Base-by-base conservation (phyloP, 2,113 vertebrate species). In the Scartelaos histophorus region DNA sequence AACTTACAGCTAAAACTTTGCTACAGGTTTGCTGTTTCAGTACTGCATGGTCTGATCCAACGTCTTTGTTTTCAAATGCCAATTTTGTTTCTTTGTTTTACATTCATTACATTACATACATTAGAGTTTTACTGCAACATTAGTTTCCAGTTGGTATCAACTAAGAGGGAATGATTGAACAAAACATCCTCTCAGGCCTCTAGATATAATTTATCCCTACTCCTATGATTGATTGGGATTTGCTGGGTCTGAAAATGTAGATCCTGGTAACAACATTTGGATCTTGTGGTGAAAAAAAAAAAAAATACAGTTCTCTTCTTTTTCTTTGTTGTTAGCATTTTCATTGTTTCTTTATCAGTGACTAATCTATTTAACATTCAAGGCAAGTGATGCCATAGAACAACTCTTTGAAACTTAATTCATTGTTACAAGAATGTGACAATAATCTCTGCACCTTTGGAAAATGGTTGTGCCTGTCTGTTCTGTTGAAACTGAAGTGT, bases 41-140 rank as follows among this genome's bases (percentile, higher is more conserved):
- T 74, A 67, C 71, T 87, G 78, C 82, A 74, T 75, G 80, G 71
- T 77, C 75, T 64, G 66, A 47, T 83, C 74, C 58, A 67, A 73
- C 6, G 4, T 70, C 67, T 70, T 45, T 25, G 45, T 72, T 60
- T 25, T 29, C 45, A 46, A 17, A 53, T 57, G 51, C 43, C 13
- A 22, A 64, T 13, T 69, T 24, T 7, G 54, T 34, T 15, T 29
- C 21, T 15, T 0, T 56, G 34, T 21, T 66, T 38, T 17, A 38
- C 2, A 19, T 64, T n/a, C 38, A 64, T 34, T 64, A 10, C 17
- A n/a, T 34, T n/a, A 13, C 19, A 11, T 22, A 24, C 21, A 57
- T 57, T 57, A 56, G 3, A 51, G 5, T 51, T 51, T 51, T 51
- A 49, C 3, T 17, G 5, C 10, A 6, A 58, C 12, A 24, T 0